phyloP scores from a whole-genome alignment of 2,888 invertebrate genomes.

The Drosophila multiciliata region DNA sequence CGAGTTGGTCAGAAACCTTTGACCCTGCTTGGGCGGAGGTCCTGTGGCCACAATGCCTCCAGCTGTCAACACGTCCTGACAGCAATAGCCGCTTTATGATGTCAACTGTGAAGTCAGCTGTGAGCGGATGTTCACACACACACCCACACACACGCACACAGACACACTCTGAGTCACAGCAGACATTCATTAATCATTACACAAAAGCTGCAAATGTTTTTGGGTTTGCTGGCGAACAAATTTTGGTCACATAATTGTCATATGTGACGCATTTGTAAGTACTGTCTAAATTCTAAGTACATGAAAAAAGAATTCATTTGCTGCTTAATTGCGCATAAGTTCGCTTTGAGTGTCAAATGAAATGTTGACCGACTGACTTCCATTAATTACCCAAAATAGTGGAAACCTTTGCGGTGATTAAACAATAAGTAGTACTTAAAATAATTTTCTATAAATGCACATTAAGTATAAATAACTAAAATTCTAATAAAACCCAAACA shows the following conservation, averaged over 20 bases:
- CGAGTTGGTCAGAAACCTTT: constrained; percentile 28
- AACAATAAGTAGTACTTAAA: not conserved
- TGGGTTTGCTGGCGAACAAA: constrained; percentile 27
- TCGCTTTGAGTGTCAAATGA: constrained; percentile 23
- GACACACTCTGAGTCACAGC: constrained; percentile 8
- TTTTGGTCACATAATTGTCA: constrained; percentile 69
- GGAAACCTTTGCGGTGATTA: not conserved
- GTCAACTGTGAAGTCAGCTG: constrained; percentile 73
- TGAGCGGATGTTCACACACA: constrained; percentile 22
- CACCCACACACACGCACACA: constrained; percentile 8
- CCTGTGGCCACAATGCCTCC: constrained; percentile 39
- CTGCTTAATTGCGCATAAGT: constrained; percentile 68
- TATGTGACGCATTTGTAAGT: constrained; percentile 35
- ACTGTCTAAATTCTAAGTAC: constrained; percentile 17
- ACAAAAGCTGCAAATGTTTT: constrained; percentile 49
- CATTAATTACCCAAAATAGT: constrained; percentile 14
- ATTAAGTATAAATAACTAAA: not conserved
- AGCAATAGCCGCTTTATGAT: constrained; percentile 73
- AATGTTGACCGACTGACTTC: not conserved
- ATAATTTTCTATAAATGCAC: not conserved
- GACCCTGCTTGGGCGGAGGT: constrained; percentile 32
- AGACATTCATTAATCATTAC: constrained; percentile 69
- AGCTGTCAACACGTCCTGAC: constrained; percentile 65
- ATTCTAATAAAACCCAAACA: not conserved
- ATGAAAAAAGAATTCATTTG: constrained; percentile 52